Conservation (phyloP, 2,797 vertebrate genomes). For the Melanotaenia pygmaea region DNA sequence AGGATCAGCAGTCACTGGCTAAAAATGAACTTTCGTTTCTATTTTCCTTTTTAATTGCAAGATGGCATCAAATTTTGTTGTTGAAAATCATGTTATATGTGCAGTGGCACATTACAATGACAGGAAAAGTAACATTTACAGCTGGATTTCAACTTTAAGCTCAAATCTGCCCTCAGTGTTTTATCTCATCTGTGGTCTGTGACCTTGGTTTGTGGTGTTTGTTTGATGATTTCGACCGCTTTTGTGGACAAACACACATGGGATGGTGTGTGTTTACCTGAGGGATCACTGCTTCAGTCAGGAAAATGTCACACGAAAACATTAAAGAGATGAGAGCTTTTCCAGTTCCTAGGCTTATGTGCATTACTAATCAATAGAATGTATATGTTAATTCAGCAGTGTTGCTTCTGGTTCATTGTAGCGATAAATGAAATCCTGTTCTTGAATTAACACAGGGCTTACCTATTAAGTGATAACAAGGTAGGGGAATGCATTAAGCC, state of each 20-base stretch:
- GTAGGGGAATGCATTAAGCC: conserved; percentile 44
- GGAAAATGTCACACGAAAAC: conserved; percentile 10
- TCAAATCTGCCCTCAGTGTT: not conserved
- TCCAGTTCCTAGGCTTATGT: conserved; percentile 20
- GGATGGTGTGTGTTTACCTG: not conserved
- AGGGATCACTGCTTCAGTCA: not conserved
- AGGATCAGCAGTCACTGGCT: not conserved
- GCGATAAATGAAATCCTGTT: conserved; percentile 59
- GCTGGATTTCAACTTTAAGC: not conserved
- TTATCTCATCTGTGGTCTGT: conserved; percentile 6
- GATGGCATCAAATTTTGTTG: not conserved
- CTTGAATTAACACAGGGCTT: conserved; percentile 39
- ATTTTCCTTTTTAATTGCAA: not conserved
- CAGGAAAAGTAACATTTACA: not conserved
- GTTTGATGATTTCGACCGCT: conserved; percentile 4
- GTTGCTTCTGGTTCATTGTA: conserved; percentile 58
- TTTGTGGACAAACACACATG: not conserved
- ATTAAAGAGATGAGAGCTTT: conserved; percentile 7
- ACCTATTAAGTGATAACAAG: conserved; percentile 63
- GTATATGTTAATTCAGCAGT: conserved; percentile 54
- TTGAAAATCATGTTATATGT: not conserved
- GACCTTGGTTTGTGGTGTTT: conserved; percentile 2
- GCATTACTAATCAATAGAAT: conserved; percentile 48
- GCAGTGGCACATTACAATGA: not conserved
- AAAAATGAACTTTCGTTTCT: too few species aligned